Conservation (phyloP, 2,113 vertebrate genomes). For the Arizona elegans region DNA sequence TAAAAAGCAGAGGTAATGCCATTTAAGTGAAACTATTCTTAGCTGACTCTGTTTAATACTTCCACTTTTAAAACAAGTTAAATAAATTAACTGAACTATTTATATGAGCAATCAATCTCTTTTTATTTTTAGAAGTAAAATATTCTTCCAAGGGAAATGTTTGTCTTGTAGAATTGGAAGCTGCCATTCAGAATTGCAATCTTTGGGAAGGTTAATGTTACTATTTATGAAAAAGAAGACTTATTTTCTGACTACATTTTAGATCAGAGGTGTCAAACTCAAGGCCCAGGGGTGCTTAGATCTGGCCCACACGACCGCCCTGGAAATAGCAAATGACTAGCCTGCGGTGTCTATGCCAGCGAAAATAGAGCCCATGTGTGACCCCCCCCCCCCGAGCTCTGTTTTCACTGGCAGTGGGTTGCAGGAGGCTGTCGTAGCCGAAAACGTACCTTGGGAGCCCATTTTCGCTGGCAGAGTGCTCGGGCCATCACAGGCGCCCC, state of each 20-base stretch:
- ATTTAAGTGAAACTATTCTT: constrained; percentile 25
- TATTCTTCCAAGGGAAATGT: not conserved
- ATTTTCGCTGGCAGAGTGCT: too few relatives aligned
- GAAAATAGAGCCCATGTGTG: too few relatives aligned
- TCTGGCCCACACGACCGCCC: too few relatives aligned
- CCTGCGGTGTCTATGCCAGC: too few relatives aligned
- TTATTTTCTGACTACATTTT: not conserved
- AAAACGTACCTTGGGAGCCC: too few relatives aligned
- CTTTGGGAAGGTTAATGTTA: not conserved
- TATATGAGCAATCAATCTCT: not conserved
- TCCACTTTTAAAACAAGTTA: constrained; percentile 23
- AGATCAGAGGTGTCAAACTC: not conserved
- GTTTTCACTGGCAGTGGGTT: too few relatives aligned
- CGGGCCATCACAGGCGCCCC: too few relatives aligned
- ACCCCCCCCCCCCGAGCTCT: too few relatives aligned
- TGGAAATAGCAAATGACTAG: too few relatives aligned
- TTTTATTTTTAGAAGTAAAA: not conserved
- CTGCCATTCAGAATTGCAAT: not conserved
- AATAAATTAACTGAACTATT: constrained; percentile 23
- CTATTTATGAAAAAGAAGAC: not conserved
- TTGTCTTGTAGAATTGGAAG: constrained; percentile 3
- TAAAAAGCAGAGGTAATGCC: constrained; percentile 29
- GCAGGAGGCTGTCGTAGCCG: too few relatives aligned
- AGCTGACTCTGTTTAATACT: constrained; percentile 16
- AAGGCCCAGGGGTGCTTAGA: too few relatives aligned